phyloP scores from a whole-genome alignment of 23 tunicate species.

The Trididemnum clinides region DNA sequence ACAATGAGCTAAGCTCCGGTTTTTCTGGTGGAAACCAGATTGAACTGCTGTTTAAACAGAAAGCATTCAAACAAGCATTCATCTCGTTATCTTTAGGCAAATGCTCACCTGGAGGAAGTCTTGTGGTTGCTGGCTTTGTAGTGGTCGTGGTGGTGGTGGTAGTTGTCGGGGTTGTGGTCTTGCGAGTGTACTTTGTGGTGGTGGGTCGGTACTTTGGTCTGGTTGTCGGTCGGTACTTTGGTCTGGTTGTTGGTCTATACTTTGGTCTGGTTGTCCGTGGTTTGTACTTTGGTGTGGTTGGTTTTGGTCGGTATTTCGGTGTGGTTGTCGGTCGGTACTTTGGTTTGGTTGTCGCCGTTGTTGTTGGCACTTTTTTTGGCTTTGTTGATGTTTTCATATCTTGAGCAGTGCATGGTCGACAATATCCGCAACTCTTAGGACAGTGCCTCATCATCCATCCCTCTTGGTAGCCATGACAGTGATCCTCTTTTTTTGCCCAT shows the following conservation, averaged over 20 bases:
- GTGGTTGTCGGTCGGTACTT: background rate
- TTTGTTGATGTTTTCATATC: too few relatives aligned
- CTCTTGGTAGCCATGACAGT: background rate
- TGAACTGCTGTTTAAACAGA: too few relatives aligned
- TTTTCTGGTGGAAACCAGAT: too few relatives aligned
- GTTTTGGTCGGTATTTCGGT: background rate
- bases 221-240: background rate
- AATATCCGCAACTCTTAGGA: background rate
- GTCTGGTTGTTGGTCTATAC: background rate
- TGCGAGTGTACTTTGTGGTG: background rate
- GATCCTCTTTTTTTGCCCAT: background rate
- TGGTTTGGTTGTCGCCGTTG: background rate
- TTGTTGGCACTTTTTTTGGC: background rate
- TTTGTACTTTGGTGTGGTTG: background rate
- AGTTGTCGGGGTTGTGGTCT: background rate
- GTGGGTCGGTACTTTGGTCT: background rate
- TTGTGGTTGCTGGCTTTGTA: background rate
- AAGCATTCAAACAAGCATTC: too few relatives aligned
- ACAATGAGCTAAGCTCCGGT: too few relatives aligned
- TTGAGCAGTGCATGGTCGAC: background rate
- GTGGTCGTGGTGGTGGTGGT: background rate
- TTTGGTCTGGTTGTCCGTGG: background rate
- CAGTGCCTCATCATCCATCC: background rate
- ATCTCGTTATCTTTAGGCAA: too few relatives aligned
- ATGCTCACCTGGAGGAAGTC: too few relatives aligned